Evolutionary conservation across 1,140 invertebrate genomes (phyloP).

Genomic region (Tenebrio molitor): DNA sequence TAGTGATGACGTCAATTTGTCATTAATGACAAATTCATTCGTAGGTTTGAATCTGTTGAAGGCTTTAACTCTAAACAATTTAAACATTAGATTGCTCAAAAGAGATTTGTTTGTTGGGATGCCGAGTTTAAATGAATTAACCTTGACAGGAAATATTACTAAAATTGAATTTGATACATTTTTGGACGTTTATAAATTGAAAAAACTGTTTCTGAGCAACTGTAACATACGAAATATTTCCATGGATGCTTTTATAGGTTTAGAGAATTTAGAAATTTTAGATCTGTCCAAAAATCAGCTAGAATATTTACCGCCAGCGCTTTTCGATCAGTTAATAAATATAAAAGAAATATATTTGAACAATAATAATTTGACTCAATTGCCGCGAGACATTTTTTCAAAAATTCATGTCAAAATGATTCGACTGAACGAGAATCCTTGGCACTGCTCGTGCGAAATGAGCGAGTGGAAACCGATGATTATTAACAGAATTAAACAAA

Average conservation of each 20-base stretch:
- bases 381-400: slow-evolving; percentile 73
- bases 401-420: slow-evolving; percentile 70
- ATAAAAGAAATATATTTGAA: slow-evolving; percentile 75
- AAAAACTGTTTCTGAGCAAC: slow-evolving; percentile 72
- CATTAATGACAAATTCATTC: slow-evolving; percentile 75
- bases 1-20: slow-evolving; percentile 68
- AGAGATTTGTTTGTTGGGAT: slow-evolving; percentile 74
- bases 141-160: slow-evolving; percentile 71
- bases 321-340: slow-evolving; percentile 74
- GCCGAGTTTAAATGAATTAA: slow-evolving; percentile 69
- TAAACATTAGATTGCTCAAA: slow-evolving; percentile 71
- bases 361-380: slow-evolving; percentile 71
- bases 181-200: slow-evolving; percentile 71
- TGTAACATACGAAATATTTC: slow-evolving; percentile 75
- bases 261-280: slow-evolving; percentile 71
- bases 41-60: slow-evolving; percentile 71
- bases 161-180: slow-evolving; percentile 79
- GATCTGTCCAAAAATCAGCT: slow-evolving; percentile 77
- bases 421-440: slow-evolving; percentile 76
- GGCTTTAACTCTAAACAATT: slow-evolving; percentile 71
- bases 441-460: slow-evolving; percentile 79
- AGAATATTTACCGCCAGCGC: slow-evolving; percentile 71
- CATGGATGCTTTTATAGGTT: slow-evolving; percentile 78
- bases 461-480: slow-evolving; percentile 72
- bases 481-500: slow-evolving; percentile 69